Base-by-base conservation (phyloP, 1,140 invertebrate species). In the Drosophila arawakana region DNA sequence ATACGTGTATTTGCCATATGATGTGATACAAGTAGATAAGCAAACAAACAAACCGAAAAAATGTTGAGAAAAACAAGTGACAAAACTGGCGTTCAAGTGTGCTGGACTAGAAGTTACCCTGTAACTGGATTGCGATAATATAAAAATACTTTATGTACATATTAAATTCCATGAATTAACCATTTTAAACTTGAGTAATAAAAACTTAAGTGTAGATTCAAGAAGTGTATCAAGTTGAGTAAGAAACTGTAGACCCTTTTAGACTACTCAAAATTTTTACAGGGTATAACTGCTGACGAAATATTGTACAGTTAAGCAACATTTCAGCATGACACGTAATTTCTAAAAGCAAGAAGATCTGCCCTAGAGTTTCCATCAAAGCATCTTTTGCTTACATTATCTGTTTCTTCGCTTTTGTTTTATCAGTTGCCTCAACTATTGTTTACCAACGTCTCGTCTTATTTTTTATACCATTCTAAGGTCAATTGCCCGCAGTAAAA, bases 401-500 rank as follows among this genome's bases (percentile, higher is more conserved):
- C 25, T 30, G 3, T 4, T 25, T 30, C 25, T 30, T 30, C 25
- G 6, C 6, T 30, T 52, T 25, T 39, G 0, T 21, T 39, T 6
- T 21, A 37, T 55, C 34, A 55, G 13, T 39, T 39, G n/a, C 9
- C 52, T 0, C 34, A 55, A 15, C 34, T 39, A 39, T 39, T 55
- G 52, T 55, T 55, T 55, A 55, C 52, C n/a, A 18, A 55, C 21
- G 13, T 39, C 39, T 11, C n/a, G 25, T 3, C 34, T 55, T 25
- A 11, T 15, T 41, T 11, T 35, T 52, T 65, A 52, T 30, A 25
- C 35, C 49, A 52, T 54, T 52, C 47, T 30, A 61, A 74, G 67
- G 81, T 85, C 81, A 85, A 79, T 86, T 88, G 67, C 74, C 80
- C 47, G 68, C 30, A 30, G 62, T 71, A 59, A n/a, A 34, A 25